These are phyloP conservation scores for Apamea crenata DNA, from an alignment of 2,888 invertebrate genomes.

Conservation along the genomic window DNA sequence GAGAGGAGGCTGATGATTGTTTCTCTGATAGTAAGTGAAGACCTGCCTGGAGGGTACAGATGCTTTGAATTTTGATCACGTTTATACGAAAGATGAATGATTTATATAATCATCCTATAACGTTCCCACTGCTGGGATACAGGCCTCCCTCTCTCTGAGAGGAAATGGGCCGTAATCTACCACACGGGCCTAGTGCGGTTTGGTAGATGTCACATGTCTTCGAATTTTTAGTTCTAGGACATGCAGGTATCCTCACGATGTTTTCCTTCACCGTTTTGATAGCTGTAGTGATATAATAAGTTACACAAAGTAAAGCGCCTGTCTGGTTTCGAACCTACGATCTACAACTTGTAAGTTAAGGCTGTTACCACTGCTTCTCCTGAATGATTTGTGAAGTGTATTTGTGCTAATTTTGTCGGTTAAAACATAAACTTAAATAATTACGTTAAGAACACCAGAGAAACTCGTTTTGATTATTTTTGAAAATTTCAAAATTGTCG, in stretches of 20 bases:
- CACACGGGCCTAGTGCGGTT: no score
- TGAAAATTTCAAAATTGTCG: neutral
- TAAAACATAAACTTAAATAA: neutral
- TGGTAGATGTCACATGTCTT: no score
- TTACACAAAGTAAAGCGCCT: neutral
- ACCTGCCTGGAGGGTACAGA: neutral
- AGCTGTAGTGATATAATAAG: neutral
- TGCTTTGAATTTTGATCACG: neutral
- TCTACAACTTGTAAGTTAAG: neutral
- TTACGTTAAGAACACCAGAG: neutral
- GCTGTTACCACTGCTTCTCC: neutral
- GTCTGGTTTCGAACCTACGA: neutral
- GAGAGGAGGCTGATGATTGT: slow-evolving; percentile 43
- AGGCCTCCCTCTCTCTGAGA: neutral
- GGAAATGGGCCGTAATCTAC: no score
- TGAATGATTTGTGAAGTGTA: neutral
- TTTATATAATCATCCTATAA: neutral
- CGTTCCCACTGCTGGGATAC: neutral
- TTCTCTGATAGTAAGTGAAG: slow-evolving; percentile 20
- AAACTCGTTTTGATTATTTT: neutral
- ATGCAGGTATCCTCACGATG: no score
- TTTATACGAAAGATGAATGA: neutral
- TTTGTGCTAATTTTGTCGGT: neutral
- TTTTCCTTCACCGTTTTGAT: neutral
- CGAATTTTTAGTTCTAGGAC: no score